Percentiles rank a stretch among this genome's conserved stretches.
These are phyloP conservation scores for Fulmarus glacialis DNA, from an alignment of 2,113 vertebrate genomes.

Conservation along the genomic window DNA sequence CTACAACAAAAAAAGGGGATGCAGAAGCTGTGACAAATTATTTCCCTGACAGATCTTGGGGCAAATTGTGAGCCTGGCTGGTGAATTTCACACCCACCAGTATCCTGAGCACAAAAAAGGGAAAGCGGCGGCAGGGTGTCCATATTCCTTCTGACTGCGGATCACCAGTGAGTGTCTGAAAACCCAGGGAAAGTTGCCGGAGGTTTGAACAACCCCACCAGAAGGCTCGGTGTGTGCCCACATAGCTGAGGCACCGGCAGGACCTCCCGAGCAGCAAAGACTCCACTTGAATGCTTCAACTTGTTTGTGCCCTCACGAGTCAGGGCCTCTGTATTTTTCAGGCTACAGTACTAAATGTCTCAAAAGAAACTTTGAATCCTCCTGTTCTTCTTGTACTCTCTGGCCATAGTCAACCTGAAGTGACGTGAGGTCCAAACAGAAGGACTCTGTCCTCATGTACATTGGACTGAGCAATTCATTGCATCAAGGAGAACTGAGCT, in stretches of 20 bases:
- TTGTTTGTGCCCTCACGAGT: fast-evolving
- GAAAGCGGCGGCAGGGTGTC: background rate
- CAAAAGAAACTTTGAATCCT: background rate
- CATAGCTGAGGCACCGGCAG: background rate
- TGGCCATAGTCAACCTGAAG: background rate
- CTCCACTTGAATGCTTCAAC: background rate
- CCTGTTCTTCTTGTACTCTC: background rate
- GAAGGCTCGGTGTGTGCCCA: background rate
- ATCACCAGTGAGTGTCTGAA: background rate
- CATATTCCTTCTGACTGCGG: background rate
- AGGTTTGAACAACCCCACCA: background rate
- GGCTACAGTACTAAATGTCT: background rate
- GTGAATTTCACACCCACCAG: background rate
- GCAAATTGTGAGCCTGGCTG: background rate
- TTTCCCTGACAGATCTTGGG: background rate
- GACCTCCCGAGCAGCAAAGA: background rate
- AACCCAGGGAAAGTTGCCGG: background rate
- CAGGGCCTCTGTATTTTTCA: background rate
- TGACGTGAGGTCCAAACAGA: background rate
- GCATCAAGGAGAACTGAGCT: background rate
- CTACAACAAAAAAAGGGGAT: background rate
- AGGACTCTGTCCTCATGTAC: background rate
- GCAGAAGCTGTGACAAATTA: background rate
- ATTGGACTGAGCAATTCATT: background rate
- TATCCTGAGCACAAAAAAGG: background rate